These are phyloP conservation scores for Chydorus sphaericus DNA, from an alignment of 2,888 invertebrate genomes.

Conservation along the genomic window DNA sequence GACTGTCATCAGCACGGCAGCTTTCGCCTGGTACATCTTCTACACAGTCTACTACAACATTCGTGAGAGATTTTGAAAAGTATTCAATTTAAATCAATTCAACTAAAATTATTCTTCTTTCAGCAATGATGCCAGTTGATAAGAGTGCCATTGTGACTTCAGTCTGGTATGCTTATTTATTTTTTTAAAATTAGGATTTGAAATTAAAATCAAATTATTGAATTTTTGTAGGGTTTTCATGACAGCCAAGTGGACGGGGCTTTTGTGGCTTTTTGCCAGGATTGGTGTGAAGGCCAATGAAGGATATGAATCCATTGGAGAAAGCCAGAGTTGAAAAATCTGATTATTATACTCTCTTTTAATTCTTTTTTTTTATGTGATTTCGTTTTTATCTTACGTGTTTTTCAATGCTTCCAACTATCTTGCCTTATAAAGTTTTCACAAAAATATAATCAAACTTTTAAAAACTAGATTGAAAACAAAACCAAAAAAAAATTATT, in stretches of 20 bases:
- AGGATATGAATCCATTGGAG: neutral
- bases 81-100: neutral
- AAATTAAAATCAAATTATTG: too few species aligned
- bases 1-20: conserved; percentile 6
- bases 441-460: too few species aligned
- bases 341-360: too few species aligned
- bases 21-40: conserved; percentile 15
- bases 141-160: conserved; percentile 11
- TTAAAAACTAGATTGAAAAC: too few species aligned
- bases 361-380: too few species aligned
- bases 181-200: neutral
- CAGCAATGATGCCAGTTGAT: conserved; percentile 10
- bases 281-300: neutral
- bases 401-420: too few species aligned
- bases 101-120: neutral
- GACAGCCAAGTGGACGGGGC: conserved; percentile 9
- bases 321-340: neutral
- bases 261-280: conserved; percentile 5
- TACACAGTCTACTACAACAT: conserved; percentile 14
- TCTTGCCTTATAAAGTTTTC: too few species aligned
- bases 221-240: conserved; percentile 12
- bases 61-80: conserved; percentile 10
- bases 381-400: too few species aligned
- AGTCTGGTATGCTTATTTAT: conserved; percentile 3
- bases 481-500: too few species aligned